A percentile compares a stretch with the other conserved stretches of the same genome.
Evolutionary conservation across 2,797 vertebrate species (phyloP).

Genomic region (Alectoris magna): DNA sequence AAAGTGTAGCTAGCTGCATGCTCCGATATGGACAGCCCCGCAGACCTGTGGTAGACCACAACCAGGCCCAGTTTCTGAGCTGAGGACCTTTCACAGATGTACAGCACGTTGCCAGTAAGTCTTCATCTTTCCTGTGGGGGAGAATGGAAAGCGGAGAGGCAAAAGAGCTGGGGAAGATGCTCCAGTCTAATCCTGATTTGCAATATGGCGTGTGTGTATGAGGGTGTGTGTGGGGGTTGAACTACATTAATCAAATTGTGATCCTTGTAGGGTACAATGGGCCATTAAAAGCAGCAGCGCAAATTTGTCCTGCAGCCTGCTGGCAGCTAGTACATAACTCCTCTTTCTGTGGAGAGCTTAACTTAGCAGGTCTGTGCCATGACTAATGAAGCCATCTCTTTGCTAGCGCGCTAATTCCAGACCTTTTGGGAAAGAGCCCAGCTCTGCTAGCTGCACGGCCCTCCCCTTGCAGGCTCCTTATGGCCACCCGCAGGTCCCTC

Average conservation of each 20-base stretch:
- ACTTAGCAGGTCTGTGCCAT: constrained; percentile 31
- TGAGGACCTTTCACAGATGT: neutral
- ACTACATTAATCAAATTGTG: neutral
- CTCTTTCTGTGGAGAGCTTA: constrained; percentile 25
- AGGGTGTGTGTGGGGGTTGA: neutral
- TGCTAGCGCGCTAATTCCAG: neutral
- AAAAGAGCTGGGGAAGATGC: neutral
- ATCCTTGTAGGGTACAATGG: neutral
- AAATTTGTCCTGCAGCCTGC: constrained; percentile 22
- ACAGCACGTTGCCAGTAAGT: neutral
- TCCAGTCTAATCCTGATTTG: neutral
- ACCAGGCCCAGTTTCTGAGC: neutral
- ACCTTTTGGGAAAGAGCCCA: constrained; percentile 46
- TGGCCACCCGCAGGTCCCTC: constrained; percentile 63
- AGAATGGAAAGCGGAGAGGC: neutral
- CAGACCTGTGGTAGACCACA: neutral
- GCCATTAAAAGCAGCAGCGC: neutral
- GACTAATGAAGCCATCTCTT: constrained; percentile 50
- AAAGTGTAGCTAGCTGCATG: accelerated
- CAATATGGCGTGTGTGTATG: neutral
- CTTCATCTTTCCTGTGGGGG: neutral
- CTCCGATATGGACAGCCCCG: neutral
- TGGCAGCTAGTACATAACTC: constrained; percentile 3
- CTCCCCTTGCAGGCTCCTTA: constrained; percentile 48
- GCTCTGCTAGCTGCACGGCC: neutral